These are phyloP conservation scores for Litocranius walleri DNA, from an alignment of 2,113 vertebrate species.

Conservation along the genomic window DNA sequence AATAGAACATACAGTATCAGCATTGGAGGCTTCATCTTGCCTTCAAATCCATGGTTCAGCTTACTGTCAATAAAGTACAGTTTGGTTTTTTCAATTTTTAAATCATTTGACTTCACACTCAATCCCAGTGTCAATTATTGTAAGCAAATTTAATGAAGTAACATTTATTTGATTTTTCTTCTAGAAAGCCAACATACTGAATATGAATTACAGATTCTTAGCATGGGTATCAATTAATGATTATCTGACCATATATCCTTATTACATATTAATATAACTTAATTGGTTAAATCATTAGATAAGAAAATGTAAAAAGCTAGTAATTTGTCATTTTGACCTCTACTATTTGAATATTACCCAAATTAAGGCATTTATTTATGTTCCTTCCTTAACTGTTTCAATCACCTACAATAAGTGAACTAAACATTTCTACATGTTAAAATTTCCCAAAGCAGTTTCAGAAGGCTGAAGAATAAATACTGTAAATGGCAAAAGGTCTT, in stretches of 20 bases:
- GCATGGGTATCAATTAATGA: background rate
- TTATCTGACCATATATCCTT: conserved; percentile 19
- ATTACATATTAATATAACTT: background rate
- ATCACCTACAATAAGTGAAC: conserved; percentile 14
- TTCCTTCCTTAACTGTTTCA: conserved; percentile 41
- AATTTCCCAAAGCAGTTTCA: conserved; percentile 47
- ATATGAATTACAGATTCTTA: conserved; percentile 40
- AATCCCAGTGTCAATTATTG: background rate
- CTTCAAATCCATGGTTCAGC: background rate
- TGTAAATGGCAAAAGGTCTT: conserved; percentile 37
- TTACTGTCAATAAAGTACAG: background rate
- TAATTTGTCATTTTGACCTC: conserved; percentile 47
- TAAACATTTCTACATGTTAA: conserved; percentile 45
- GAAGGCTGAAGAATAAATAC: conserved; percentile 45
- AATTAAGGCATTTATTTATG: conserved; percentile 56
- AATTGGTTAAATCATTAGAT: conserved; percentile 28
- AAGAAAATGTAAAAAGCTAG: conserved; percentile 40
- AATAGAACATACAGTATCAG: background rate
- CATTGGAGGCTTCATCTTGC: background rate
- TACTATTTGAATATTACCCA: conserved; percentile 44
- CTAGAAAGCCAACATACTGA: background rate
- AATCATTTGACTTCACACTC: background rate
- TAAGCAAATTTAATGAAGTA: conserved; percentile 5
- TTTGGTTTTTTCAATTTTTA: background rate
- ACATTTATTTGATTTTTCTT: conserved; percentile 4